Evolutionary conservation across 2,797 vertebrate species (phyloP), one percentile per base, ranked within the genome.

Genomic region (Phaenicophaeus curvirostris): DNA sequence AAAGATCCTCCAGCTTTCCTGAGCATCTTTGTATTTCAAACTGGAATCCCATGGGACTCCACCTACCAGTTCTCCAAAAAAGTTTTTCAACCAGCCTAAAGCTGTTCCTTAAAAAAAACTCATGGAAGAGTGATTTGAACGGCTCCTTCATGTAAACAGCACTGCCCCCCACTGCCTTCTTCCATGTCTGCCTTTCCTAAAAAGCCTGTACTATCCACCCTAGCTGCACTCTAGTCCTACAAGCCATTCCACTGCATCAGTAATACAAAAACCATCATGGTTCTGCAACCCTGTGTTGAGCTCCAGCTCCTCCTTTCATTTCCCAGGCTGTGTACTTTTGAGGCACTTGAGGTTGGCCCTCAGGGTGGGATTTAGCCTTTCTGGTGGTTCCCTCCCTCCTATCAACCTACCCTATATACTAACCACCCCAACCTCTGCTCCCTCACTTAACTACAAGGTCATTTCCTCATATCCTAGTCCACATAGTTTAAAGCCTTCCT

Each of bases 401-500:
- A 11, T 55, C 58, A 85, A 73, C 19, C 30, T 74, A 61, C 19
- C 18, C 17, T 44, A 11, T 28, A 48, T 14, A 69, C 28, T 63
- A 87, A 82, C 53, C 39, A 42, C 8, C 14, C 8, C 24, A 87
- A 35, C 42, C 50, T 86, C 46, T 68, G 21, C 61, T 89, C 15
- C 42, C 54, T 80, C 57, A 61, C 41, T 85, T 74, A 85, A 77
- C 50, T 72, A 51, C 12, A 61, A 75, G 11, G 30, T 18, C 1
- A 2, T 50, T 93, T 68, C 12, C 46, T 30, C 54, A 31, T 61
- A 65, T 35, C 57, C 18, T 39, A 46, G 42, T 42, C 27, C n/a
- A 24, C 17, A 18, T 24, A 86, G 41, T 71, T 87, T 72, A 91
- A 88, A 91, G 46, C 15, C 39, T 84, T 68, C 66, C 61, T 83